A percentile compares a stretch with the other conserved stretches of the same genome.
Evolutionary conservation across 2,888 invertebrate species (phyloP).

Genomic region (Eupsilia transversa): DNA sequence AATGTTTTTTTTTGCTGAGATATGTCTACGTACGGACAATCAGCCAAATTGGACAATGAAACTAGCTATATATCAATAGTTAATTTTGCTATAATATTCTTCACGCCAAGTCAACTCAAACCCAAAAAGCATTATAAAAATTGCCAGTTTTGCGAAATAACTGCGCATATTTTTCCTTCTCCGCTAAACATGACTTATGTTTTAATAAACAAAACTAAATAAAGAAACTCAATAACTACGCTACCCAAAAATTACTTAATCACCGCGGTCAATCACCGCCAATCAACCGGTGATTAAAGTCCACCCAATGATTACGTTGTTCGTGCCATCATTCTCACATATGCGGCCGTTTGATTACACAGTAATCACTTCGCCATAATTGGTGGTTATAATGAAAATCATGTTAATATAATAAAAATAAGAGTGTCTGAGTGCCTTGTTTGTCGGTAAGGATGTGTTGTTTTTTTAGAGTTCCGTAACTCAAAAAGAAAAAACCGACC

Average conservation of each 20-base stretch:
- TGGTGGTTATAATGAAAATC: constrained; percentile 65
- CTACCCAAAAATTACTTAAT: constrained; percentile 56
- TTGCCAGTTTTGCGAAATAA: background rate
- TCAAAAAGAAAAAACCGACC: no score
- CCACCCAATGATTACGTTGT: constrained; percentile 58
- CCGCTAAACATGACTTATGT: background rate
- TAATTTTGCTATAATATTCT: background rate
- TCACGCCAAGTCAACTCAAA: background rate
- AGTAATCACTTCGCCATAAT: constrained; percentile 65
- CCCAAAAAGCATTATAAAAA: background rate
- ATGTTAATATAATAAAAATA: constrained; percentile 49
- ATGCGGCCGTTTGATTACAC: constrained; percentile 64
- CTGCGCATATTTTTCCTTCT: background rate
- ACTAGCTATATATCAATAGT: background rate
- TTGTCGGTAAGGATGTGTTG: constrained; percentile 4
- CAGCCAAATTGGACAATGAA: background rate
- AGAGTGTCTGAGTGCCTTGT: constrained; percentile 35
- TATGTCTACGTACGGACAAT: background rate
- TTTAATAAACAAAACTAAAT: constrained; percentile 9
- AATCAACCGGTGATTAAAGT: constrained; percentile 50
- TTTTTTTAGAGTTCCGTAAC: no score
- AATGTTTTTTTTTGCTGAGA: background rate
- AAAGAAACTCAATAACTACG: constrained; percentile 23
- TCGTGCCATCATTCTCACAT: constrained; percentile 67
- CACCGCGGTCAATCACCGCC: constrained; percentile 55